Base-by-base conservation (phyloP, 1,140 invertebrate genomes). In the Agrypnia vestita region DNA sequence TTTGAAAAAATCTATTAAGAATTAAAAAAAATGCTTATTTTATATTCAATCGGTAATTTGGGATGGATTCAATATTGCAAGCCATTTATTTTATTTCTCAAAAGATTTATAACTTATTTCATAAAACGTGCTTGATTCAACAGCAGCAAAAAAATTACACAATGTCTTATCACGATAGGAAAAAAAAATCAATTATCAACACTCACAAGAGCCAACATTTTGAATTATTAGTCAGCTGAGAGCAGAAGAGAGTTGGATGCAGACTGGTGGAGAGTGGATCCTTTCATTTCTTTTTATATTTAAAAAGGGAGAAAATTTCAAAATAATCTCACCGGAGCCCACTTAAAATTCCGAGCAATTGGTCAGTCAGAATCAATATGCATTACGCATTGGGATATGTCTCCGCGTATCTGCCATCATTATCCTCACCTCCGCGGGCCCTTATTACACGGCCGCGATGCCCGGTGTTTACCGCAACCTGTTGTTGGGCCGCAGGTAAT, bases 251-350 rank as follows among this genome's bases (percentile, higher is more conserved):
- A 69, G 35, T 21, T 69, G 64, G 10, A n/a, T 3, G 19, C n/a
- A 47, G 44, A 69, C 35, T 69, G 64, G 15, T 69, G 64, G 35
- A 47, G 64, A n/a, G 15, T 13, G 44, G n/a, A 46, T 46, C 44
- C 21, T 47, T 15, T 46, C 64, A 4, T 46, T n/a, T 47, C 64
- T 69, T 69, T 69, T 69, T 69, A 69, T 69, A 69, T 69, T 46
- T 69, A 11, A 69, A 46, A 47, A 7, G 46, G n/a, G 7, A 46
- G n/a, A n/a, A 69, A 46, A 47, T 69, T 69, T 69, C 64, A 47
- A 47, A 69, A 69, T 47, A 0, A 47, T 69, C 21, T 15, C 55
- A 12, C 15, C 17, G n/a, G 12, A 19, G 17, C 64, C 64, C 64
- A 69, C 64, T 69, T 69, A 47, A 69, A n/a, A 19, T 69, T 69